Conservation (phyloP, 2,113 vertebrate species). For the Cryptomyrus ogoouensis region DNA sequence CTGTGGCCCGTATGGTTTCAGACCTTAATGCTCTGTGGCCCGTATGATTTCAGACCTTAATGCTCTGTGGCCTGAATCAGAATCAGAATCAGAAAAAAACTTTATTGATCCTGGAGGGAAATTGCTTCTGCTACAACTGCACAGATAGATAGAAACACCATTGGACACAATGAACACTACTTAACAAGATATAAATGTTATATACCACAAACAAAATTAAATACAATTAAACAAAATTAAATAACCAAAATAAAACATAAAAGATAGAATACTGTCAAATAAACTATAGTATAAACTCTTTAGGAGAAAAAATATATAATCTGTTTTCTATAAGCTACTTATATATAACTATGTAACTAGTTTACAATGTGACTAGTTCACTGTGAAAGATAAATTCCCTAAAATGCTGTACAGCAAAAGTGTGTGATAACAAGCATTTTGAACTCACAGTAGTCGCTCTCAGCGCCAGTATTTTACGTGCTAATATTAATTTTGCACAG, state of each 20-base stretch:
- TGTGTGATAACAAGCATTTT: not conserved
- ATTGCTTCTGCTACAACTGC: not conserved
- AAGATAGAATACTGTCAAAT: not conserved
- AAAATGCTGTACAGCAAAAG: not conserved
- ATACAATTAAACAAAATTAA: not conserved
- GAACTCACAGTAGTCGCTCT: too few relatives aligned
- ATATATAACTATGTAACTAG: not conserved
- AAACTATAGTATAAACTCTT: not conserved
- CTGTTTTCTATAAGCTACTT: not conserved
- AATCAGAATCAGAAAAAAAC: not conserved
- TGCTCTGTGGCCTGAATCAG: not conserved
- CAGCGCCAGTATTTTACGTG: not conserved
- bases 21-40: not conserved
- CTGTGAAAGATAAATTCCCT: not conserved
- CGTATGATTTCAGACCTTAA: not conserved
- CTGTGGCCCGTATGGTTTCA: not conserved
- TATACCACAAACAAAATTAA: not conserved
- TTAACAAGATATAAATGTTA: not conserved
- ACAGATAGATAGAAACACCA: not conserved
- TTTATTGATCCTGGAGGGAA: not conserved
- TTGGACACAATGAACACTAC: not conserved
- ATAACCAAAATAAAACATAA: not conserved
- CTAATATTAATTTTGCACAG: not conserved
- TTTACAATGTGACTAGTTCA: not conserved
- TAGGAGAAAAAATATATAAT: not conserved